Evolutionary conservation across 1,140 invertebrate genomes (phyloP), one percentile per base, ranked within the genome.

Genomic region (Drosophila eugracilis): DNA sequence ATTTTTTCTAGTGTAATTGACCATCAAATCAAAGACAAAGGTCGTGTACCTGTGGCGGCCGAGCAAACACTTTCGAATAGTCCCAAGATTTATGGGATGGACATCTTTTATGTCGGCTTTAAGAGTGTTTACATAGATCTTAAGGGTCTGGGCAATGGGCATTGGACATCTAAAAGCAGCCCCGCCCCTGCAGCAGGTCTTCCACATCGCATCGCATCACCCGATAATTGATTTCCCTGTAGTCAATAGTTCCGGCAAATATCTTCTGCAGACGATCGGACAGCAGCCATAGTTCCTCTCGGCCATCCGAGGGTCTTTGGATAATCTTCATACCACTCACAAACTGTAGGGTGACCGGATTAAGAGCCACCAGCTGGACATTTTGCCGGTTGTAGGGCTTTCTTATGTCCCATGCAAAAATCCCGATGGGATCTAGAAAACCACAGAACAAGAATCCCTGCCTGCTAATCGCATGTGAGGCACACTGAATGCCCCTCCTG

Each of bases 261-360:
- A 94, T 92, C 86, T 93, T 95, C 78, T 95, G 71, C 17, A 79
- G 65, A 12, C 76, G 58, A 70, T 90, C 75, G n/a, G 71, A 78
- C 9, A 89, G 30, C 45, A 78, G 48, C 69, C 88, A 79, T 6
- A 86, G 69, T 5, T 78, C 83, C 28, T 88, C 70, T 14, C 32
- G 22, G 1, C 71, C 71, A 6, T 93, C 93, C 34, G 92, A 92
- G 2, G 91, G 80, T 15, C 93, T 93, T 3, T 78, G 93, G 1
- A 94, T 84, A 3, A 95, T 84, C 92, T 96, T 96, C 4, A 95
- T 58, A 10, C 95, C 95, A 57, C 95, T 95, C 0, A 94, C 92
- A 74, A 96, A 96, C 73, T 94, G 94, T 30, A 94, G 54, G 0
- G 92, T 94, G 2, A 92, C 77, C 0, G 71, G 72, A 77, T 94